These are phyloP conservation scores for Gonatopus flavifemur DNA, from an alignment of 1,140 invertebrate genomes.

Conservation along the genomic window DNA sequence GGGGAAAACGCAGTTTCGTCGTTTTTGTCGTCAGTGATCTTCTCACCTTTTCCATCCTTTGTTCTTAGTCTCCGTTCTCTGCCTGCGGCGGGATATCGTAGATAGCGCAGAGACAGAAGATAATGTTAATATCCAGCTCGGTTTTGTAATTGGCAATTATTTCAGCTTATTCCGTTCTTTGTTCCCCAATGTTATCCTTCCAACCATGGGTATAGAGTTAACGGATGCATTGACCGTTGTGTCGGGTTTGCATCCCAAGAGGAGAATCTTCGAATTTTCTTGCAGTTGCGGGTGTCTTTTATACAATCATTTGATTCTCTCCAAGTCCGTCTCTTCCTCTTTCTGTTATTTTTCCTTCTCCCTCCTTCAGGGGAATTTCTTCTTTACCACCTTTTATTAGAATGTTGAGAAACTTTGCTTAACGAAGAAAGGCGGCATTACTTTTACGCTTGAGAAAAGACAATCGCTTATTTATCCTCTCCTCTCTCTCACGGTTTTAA, in stretches of 20 bases:
- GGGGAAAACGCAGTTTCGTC: no score
- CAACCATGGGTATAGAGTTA: slow-evolving; percentile 4
- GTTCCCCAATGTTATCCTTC: slow-evolving; percentile 30
- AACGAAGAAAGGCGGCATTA: no score
- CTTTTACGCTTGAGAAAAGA: no score
- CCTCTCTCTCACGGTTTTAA: neutral
- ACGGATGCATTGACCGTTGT: no score
- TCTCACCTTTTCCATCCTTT: no score
- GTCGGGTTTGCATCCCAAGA: no score
- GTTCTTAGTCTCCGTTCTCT: slow-evolving; percentile 7
- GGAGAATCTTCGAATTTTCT: slow-evolving; percentile 23
- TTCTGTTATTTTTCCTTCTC: no score
- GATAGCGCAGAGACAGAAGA: slow-evolving; percentile 19
- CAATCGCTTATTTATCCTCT: no score
- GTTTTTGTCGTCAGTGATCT: no score
- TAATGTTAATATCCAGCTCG: slow-evolving; percentile 44
- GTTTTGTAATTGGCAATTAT: slow-evolving; percentile 48
- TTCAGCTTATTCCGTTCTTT: slow-evolving; percentile 39
- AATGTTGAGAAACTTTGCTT: slow-evolving; percentile 15
- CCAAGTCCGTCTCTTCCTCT: no score
- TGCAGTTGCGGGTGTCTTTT: slow-evolving; percentile 22
- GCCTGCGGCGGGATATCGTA: slow-evolving; percentile 7
- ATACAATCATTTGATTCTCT: slow-evolving; percentile 20
- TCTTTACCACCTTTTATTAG: slow-evolving; percentile 2
- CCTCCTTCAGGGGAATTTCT: no score